Evolutionary conservation across 2,888 invertebrate species (phyloP).

Genomic region (Pristionchus arcanus): DNA sequence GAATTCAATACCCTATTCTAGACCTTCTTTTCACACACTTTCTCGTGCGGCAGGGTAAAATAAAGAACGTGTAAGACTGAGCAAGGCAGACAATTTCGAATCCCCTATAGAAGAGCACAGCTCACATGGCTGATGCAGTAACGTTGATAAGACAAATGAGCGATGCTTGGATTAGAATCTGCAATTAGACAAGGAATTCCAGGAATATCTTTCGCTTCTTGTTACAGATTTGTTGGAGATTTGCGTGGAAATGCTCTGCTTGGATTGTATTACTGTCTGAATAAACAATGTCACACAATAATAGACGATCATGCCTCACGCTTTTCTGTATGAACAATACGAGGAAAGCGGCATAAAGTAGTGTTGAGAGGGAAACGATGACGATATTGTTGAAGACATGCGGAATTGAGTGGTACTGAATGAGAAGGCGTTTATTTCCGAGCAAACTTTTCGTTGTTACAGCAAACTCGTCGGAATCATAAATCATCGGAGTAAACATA

Average conservation of each 20-base stretch:
- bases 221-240: not conserved
- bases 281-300: not conserved
- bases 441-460: no score
- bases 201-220: not conserved
- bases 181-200: not conserved
- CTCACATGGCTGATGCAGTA: not conserved
- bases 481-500: not conserved
- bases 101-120: no score
- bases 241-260: not conserved
- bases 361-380: not conserved
- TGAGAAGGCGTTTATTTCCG: not conserved
- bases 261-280: not conserved
- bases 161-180: slow-evolving; percentile 6
- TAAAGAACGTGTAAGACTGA: no score
- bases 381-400: slow-evolving; percentile 12
- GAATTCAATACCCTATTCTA: no score
- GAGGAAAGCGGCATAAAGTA: not conserved
- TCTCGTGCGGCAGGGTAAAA: no score
- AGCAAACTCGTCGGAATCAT: not conserved
- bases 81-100: no score
- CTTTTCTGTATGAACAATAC: not conserved
- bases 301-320: not conserved
- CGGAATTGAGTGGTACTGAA: not conserved
- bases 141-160: slow-evolving; percentile 8
- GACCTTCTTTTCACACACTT: no score